Evolutionary conservation across 2,888 invertebrate genomes (phyloP).

Genomic region (Lucinisca nassula): DNA sequence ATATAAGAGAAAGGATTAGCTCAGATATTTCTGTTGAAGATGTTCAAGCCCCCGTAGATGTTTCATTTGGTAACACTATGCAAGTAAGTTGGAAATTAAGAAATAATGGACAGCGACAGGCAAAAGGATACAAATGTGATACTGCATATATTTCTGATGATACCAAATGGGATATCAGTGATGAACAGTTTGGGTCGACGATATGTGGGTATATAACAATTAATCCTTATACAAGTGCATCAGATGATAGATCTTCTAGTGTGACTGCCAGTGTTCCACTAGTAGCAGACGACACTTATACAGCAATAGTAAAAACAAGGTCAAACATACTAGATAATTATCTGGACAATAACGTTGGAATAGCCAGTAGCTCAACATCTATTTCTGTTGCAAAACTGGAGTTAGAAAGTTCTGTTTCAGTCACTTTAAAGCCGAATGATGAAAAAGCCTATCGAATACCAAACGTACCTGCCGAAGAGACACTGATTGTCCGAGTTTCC

Average conservation of each 20-base stretch:
- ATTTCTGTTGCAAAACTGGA: neutral
- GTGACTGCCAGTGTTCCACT: constrained; percentile 1
- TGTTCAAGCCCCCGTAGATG: constrained; percentile 19
- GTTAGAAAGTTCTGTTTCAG: neutral
- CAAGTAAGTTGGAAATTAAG: constrained; percentile 40
- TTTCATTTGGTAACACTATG: constrained; percentile 25
- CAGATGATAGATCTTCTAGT: neutral
- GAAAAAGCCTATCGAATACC: constrained; percentile 6
- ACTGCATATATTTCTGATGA: constrained; percentile 52
- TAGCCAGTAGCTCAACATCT: constrained; percentile 2
- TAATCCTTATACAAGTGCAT: neutral
- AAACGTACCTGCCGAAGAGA: constrained; percentile 35
- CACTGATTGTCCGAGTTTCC: constrained; percentile 33
- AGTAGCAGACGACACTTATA: constrained; percentile 15
- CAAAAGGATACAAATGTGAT: constrained; percentile 56
- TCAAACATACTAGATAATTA: constrained; percentile 48
- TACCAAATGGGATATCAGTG: constrained; percentile 47
- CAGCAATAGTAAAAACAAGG: constrained; percentile 49
- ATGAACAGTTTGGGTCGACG: constrained; percentile 38
- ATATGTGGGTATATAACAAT: constrained; percentile 22
- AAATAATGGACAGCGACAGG: constrained; percentile 38
- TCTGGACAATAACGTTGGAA: constrained; percentile 43
- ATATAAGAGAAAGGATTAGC: constrained; percentile 21
- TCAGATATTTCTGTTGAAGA: constrained; percentile 40
- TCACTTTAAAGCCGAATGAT: neutral